Base-by-base conservation (phyloP, 2,888 invertebrate species). In the Gastracanthus pulcherrimus region DNA sequence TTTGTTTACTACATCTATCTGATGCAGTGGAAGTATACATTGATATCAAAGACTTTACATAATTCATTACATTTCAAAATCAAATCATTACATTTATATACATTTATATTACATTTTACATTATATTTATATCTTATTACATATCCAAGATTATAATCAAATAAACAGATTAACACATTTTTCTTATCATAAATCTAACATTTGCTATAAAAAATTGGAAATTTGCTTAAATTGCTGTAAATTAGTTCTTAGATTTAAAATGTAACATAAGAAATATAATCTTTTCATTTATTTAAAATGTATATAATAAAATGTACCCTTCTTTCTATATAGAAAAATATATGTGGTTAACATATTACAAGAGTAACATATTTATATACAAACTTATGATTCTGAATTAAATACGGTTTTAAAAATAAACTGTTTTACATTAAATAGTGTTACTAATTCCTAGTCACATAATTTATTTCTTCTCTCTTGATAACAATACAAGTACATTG, bases 1-100 rank as follows among this genome's bases (percentile, higher is more conserved):
- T 38, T 19, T 45, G 45, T 45, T n/a, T 0, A 76, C 45, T 62
- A 26, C 16, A 62, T 34, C 26, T 64, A 41, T 64, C 23, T 38
- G 38, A 64, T 38, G 19, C n/a, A 62, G 4, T n/a, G 11, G 23
- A 75, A 38, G 34, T 34, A 48, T 26, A n/a, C 26, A 48, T 48
- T 45, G 31, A 69, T 23, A 31, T 55, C 9, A 51, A 51, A 64
- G 7, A 3, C 2, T 62, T 23, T 51, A 60, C 34, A 71, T 41
- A 64, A 64, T 71, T 45, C 41, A 64, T 31, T n/a, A 26, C 7
- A 70, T 71, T 51, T 69, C n/a, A 78, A 71, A 62, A 71, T 70
- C 16, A 38, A 48, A 36, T 62, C 58, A 48, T 71, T 66, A 19
- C 19, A 51, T 29, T 62, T 2, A 41, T 13, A 58, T 6, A 38